Evolutionary conservation across 2,113 vertebrate species (phyloP).

Genomic region (Notiomystis cincta): DNA sequence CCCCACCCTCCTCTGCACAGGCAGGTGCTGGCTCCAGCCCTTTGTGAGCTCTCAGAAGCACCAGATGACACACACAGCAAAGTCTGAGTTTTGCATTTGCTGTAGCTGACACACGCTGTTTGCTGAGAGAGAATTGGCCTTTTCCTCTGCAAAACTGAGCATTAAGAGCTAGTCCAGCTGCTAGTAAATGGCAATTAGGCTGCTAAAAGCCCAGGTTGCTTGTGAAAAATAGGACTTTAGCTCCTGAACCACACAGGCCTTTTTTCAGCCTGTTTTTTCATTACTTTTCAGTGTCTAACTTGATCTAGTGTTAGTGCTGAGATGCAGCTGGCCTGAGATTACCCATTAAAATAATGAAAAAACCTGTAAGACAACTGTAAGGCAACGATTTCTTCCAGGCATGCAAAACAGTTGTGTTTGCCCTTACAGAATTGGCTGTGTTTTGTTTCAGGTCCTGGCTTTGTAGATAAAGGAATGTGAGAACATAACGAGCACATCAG

Average conservation of each 20-base stretch:
- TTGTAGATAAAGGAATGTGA: neutral
- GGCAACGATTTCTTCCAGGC: neutral
- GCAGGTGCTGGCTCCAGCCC: neutral
- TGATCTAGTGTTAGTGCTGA: neutral
- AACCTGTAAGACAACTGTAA: neutral
- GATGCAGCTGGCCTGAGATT: neutral
- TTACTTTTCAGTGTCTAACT: neutral
- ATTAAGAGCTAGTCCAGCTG: neutral
- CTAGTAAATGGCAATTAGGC: neutral
- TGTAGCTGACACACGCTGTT: neutral
- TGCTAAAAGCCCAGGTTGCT: neutral
- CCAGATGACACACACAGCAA: neutral
- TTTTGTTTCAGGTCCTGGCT: neutral
- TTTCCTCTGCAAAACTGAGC: neutral
- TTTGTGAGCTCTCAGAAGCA: neutral
- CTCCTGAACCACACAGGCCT: neutral
- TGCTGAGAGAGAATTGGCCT: neutral
- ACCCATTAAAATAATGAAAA: neutral
- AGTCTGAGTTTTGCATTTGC: neutral
- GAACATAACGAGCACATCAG: neutral
- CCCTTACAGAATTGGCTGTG: neutral
- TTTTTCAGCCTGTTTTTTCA: neutral
- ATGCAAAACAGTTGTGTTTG: neutral
- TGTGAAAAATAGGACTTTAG: neutral
- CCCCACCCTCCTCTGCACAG: neutral